phyloP scores from a whole-genome alignment of 2,113 vertebrate species.

The Platysteira castanea region DNA sequence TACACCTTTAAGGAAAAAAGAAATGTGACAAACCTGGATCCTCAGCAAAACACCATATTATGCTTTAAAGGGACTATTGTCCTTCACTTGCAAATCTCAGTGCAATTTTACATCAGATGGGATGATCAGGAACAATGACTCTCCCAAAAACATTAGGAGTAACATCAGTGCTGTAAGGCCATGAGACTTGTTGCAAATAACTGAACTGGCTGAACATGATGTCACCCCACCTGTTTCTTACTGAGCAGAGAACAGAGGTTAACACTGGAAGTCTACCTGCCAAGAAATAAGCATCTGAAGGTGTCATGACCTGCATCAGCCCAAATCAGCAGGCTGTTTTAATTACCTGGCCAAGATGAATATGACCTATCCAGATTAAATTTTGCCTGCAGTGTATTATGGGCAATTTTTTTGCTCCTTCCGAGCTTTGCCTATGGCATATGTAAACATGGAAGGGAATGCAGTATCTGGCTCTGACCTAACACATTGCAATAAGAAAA shows the following conservation, averaged over 20 bases:
- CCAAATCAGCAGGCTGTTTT: not conserved
- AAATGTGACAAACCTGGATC: not conserved
- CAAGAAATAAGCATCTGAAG: not conserved
- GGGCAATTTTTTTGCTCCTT: not conserved
- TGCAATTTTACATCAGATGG: not conserved
- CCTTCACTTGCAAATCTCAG: not conserved
- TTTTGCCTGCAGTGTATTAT: not conserved
- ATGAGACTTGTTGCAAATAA: not conserved
- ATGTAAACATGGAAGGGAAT: not conserved
- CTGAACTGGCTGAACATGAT: not conserved
- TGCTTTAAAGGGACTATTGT: not conserved
- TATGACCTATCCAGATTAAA: not conserved
- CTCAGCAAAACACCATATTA: not conserved
- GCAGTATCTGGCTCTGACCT: not conserved
- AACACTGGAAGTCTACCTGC: not conserved
- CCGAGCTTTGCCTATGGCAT: not conserved
- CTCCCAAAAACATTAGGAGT: not conserved
- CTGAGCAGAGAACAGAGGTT: not conserved
- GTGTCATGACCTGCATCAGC: not conserved
- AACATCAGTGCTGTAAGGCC: not conserved
- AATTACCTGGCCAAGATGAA: not conserved
- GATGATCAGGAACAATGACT: not conserved
- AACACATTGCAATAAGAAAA: not conserved
- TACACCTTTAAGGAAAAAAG: not conserved
- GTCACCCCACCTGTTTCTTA: not conserved